phyloP scores from a whole-genome alignment of 2,888 invertebrate species.

The Melikaiella ostensackeni region DNA sequence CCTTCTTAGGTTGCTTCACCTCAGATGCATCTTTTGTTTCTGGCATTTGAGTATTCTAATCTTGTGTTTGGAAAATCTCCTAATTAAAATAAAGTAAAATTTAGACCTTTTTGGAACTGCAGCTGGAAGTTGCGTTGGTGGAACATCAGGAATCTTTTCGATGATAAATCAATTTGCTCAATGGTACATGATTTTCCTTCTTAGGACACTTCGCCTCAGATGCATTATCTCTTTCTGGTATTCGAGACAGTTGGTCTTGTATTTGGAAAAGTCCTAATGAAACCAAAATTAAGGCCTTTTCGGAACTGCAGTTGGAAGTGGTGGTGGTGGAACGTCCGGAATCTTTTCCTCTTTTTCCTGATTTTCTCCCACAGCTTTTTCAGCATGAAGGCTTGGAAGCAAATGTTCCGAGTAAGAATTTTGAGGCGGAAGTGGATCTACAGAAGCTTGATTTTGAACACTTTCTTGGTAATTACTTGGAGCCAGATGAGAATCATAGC shows the following conservation, averaged over 20 bases:
- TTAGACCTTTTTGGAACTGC: conserved; percentile 11
- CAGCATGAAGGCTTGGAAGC: conserved; percentile 60
- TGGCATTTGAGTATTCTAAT: conserved; percentile 7
- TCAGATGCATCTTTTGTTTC: conserved; percentile 15
- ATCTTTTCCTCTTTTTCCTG: conserved; percentile 43
- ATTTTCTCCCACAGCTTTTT: conserved; percentile 47
- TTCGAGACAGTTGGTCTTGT: no score
- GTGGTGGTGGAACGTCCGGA: conserved; percentile 50
- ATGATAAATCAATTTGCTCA: no score
- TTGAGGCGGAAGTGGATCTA: conserved; percentile 63
- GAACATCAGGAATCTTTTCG: conserved; percentile 49
- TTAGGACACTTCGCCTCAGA: no score
- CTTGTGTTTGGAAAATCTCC: no score
- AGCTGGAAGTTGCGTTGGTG: conserved; percentile 47
- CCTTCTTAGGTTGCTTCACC: conserved; percentile 48
- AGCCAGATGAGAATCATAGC: conserved; percentile 62
- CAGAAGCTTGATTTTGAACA: conserved; percentile 62
- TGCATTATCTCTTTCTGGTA: conserved; percentile 38
- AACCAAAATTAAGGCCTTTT: conserved; percentile 2
- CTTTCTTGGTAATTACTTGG: conserved; percentile 66
- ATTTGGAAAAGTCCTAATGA: no score
- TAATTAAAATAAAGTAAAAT: not conserved
- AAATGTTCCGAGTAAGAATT: conserved; percentile 53
- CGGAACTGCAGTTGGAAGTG: conserved; percentile 39
- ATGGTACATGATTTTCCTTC: no score